These are phyloP conservation scores for Plectus sambesii DNA, from an alignment of 1,140 invertebrate species.

Conservation along the genomic window DNA sequence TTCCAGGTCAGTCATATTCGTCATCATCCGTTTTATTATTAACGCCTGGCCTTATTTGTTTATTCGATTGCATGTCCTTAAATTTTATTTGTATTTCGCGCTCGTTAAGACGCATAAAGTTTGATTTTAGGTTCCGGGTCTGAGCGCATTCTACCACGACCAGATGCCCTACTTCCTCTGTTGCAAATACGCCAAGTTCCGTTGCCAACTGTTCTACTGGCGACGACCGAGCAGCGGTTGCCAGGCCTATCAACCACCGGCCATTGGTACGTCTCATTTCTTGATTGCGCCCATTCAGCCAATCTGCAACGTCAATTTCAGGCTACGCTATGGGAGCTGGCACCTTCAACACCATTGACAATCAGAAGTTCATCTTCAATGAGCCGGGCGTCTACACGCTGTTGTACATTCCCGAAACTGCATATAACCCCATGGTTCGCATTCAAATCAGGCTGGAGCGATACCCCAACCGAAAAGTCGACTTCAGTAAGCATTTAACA, in stretches of 20 bases:
- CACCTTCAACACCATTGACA: constrained; percentile 42
- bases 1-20: constrained; percentile 32
- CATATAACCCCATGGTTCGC: constrained; percentile 38
- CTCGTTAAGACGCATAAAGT: too few relatives aligned
- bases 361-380: constrained; percentile 45
- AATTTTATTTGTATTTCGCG: too few relatives aligned
- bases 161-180: constrained; percentile 46
- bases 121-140: constrained; percentile 34
- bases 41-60: too few relatives aligned
- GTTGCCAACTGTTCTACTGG: constrained; percentile 45
- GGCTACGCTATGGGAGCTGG: constrained; percentile 15
- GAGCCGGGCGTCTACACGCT: constrained; percentile 44
- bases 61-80: too few relatives aligned
- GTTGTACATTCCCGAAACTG: constrained; percentile 43
- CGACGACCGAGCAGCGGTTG: constrained; percentile 39
- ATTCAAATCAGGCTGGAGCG: constrained; percentile 42
- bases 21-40: too few relatives aligned
- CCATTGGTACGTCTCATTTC: too few relatives aligned
- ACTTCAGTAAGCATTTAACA: constrained; percentile 29
- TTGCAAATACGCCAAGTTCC: constrained; percentile 44
- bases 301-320: too few relatives aligned
- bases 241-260: constrained; percentile 44
- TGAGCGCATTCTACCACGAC: constrained; percentile 42
- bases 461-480: constrained; percentile 42
- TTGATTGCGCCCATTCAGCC: too few relatives aligned